A percentile compares a stretch with the other conserved stretches of the same genome.
Conservation (phyloP, 2,113 vertebrate species). For the Ptyas mucosa region DNA sequence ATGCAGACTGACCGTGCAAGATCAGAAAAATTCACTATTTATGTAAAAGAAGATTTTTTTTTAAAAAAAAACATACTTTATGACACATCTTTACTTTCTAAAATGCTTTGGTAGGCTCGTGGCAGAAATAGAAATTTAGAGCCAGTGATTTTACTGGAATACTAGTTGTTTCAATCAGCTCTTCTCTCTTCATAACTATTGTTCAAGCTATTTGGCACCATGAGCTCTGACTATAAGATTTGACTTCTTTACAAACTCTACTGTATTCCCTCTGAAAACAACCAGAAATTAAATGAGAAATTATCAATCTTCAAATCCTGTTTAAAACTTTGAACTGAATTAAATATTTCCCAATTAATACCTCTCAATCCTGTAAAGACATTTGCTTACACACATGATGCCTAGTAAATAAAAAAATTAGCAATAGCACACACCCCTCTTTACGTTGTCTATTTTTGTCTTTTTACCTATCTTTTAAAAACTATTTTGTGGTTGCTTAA, state of each 20-base stretch:
- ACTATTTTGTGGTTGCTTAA: not conserved
- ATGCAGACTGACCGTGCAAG: not conserved
- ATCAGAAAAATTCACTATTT: not conserved
- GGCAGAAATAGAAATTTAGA: not conserved
- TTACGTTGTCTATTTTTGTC: not conserved
- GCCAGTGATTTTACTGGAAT: not conserved
- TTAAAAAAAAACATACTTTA: not conserved
- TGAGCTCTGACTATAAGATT: not conserved
- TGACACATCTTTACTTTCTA: not conserved
- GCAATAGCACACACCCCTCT: not conserved
- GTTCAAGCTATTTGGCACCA: not conserved
- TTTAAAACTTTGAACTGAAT: not conserved
- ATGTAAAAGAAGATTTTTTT: not conserved
- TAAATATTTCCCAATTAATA: not conserved
- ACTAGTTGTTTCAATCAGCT: not conserved
- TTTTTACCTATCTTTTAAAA: not conserved
- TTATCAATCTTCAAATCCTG: not conserved
- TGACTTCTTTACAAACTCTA: not conserved
- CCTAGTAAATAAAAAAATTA: not conserved
- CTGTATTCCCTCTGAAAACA: not conserved
- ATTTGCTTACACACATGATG: not conserved
- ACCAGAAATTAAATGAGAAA: not conserved
- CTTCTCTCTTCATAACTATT: not conserved
- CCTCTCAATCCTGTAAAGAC: not conserved
- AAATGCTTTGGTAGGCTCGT: not conserved